Conservation (phyloP, 2,797 vertebrate species). For the Melanotaenia nigrans region DNA sequence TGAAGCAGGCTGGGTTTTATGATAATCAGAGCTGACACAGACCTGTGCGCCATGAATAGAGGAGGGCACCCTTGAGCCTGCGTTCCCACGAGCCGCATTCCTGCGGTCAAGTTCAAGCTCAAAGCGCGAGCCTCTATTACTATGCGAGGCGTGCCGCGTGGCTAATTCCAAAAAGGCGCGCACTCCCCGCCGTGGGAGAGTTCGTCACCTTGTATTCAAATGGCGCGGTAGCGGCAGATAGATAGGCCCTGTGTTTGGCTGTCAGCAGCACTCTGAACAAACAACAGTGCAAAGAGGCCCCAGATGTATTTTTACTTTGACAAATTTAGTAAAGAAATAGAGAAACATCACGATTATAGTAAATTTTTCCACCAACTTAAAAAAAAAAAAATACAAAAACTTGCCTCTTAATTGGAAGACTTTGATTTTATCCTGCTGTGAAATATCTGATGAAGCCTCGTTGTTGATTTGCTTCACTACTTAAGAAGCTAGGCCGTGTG, state of each 20-base stretch:
- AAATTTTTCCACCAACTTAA: neutral
- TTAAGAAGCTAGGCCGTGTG: neutral
- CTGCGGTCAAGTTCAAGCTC: conserved; percentile 87
- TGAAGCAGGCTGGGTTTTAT: conserved; percentile 81
- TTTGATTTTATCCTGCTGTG: neutral
- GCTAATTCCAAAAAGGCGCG: conserved; percentile 74
- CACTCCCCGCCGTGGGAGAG: conserved; percentile 71
- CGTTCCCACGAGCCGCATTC: conserved; percentile 84
- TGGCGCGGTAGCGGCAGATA: conserved; percentile 32
- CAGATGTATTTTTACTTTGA: conserved; percentile 6
- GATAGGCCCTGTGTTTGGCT: conserved; percentile 28
- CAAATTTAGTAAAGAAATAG: conserved; percentile 5
- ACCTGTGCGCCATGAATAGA: conserved; percentile 76
- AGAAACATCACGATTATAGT: neutral
- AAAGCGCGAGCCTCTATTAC: conserved; percentile 75
- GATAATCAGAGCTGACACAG: conserved; percentile 83
- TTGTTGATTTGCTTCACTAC: neutral
- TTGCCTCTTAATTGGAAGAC: neutral
- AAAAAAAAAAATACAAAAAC: neutral
- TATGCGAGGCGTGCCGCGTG: conserved; percentile 78
- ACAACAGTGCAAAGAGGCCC: conserved; percentile 12
- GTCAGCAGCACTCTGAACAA: conserved; percentile 22
- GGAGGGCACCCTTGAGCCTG: conserved; percentile 68
- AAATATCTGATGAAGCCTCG: neutral
- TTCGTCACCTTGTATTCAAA: conserved; percentile 64